A percentile compares a stretch with the other conserved stretches of the same genome.
Conservation (phyloP, 2,888 invertebrate species). For the Atethmia centrago region DNA sequence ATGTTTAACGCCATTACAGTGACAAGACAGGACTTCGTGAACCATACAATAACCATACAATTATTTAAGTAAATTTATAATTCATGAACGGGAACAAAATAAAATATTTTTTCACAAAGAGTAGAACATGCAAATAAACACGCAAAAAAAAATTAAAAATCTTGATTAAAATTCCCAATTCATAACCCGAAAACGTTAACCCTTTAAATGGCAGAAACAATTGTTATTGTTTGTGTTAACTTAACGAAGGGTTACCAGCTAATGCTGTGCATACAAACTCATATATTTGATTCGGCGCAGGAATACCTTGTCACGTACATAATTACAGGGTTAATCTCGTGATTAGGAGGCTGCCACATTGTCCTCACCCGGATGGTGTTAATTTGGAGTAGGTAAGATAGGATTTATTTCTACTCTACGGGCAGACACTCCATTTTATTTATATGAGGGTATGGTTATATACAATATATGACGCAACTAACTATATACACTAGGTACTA, state of each 20-base stretch:
- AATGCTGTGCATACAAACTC: slow-evolving; percentile 41
- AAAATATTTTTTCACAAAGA: background rate
- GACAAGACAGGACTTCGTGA: too few species aligned
- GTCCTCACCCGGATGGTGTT: slow-evolving; percentile 20
- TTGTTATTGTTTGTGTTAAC: slow-evolving; percentile 60
- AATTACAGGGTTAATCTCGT: slow-evolving; percentile 53
- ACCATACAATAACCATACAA: too few species aligned
- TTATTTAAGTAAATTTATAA: slow-evolving; percentile 1
- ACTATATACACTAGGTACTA: too few species aligned
- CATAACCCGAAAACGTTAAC: slow-evolving; percentile 51
- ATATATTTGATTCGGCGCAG: slow-evolving; percentile 58
- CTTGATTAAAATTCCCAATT: slow-evolving; percentile 61
- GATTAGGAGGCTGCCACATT: slow-evolving; percentile 36
- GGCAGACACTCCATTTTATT: too few species aligned
- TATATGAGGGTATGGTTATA: too few species aligned
- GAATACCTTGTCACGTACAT: slow-evolving; percentile 54
- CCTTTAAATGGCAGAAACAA: slow-evolving; percentile 51
- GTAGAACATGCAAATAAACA: background rate
- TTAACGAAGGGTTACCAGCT: slow-evolving; percentile 56
- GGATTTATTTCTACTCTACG: background rate
- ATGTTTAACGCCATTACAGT: too few species aligned
- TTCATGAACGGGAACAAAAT: background rate
- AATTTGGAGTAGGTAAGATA: slow-evolving; percentile 14
- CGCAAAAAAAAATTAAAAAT: slow-evolving; percentile 15
- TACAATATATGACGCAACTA: too few species aligned